These are phyloP conservation scores for Cacatua alba DNA, from an alignment of 2,113 vertebrate genomes.

Conservation along the genomic window DNA sequence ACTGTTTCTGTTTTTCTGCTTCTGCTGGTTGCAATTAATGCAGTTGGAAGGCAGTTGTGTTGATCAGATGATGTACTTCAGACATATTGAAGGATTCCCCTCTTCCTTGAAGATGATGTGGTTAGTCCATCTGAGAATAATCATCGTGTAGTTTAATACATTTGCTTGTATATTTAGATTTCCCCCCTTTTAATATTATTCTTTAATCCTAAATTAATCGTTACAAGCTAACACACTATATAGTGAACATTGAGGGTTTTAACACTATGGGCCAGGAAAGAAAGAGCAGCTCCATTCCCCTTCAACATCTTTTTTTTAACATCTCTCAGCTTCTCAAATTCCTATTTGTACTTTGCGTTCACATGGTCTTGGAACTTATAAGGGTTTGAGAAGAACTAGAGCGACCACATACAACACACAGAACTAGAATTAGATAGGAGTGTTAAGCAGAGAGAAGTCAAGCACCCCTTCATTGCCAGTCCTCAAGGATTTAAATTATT, in stretches of 20 bases:
- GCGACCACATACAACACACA: accelerated
- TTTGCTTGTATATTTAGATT: background rate
- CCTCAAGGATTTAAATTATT: background rate
- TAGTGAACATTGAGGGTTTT: background rate
- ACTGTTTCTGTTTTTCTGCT: background rate
- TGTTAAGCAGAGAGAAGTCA: background rate
- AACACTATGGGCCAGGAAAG: background rate
- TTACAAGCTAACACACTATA: background rate
- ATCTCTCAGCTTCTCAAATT: background rate
- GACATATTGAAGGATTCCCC: background rate
- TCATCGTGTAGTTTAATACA: background rate
- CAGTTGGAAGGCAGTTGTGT: background rate
- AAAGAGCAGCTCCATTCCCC: background rate
- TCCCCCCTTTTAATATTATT: background rate
- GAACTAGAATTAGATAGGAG: background rate
- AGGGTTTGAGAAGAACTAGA: background rate
- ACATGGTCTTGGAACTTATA: background rate
- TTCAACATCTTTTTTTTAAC: background rate
- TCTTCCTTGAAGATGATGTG: background rate
- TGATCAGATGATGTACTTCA: background rate
- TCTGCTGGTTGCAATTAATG: accelerated
- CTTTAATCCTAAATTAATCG: background rate
- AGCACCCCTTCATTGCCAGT: background rate
- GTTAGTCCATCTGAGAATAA: constrained; percentile 18
- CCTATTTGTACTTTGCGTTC: background rate